Base-by-base conservation (phyloP, 1,140 invertebrate species). In the Diuraphis noxia region DNA sequence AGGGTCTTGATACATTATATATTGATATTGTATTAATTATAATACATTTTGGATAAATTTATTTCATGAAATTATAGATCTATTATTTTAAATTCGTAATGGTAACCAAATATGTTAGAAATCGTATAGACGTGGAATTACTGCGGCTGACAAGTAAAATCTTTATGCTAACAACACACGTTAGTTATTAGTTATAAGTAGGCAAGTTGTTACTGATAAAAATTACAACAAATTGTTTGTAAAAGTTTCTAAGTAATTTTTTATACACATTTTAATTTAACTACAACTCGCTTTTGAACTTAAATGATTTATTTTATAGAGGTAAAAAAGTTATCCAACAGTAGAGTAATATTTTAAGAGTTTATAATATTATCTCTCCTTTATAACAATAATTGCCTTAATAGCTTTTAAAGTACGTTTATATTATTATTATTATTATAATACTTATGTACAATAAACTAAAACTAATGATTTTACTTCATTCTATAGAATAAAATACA, bases 391-490 rank as follows among this genome's bases (percentile, higher is more conserved):
- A 72, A 72, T 72, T 72, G 30, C 56, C 56, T n/a, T 72, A 72
- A 72, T 72, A 72, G 56, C 56, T 72, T 72, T 72, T 72, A n/a
- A 72, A 72, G 56, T 72, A 72, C 56, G 30, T n/a, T 72, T 72
- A 72, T 13, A n/a, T 72, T 72, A 72, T 19, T 72, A 72, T 19
- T 72, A 56, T 13, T 56, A 72, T n/a, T 72, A 72, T n/a, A n/a
- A 72, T 72, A n/a, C 56, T n/a, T 72, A 34, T n/a, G 10, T 72
- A 72, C 56, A 72, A 72, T 49, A n/a, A 72, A 72, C 56, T 72
- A n/a, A 63, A 72, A 72, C 56, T 72, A 72, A 72, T 72, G 56
- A 72, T 72, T n/a, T 72, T 63, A 63, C 56, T 63, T 63, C 13
- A 3, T 63, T 17, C 13, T 72, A 72, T 72, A 72, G 0, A 17